Evolutionary conservation across 2,113 vertebrate genomes (phyloP), one percentile per base, ranked within the genome.

Genomic region (Corythornis cristatus): DNA sequence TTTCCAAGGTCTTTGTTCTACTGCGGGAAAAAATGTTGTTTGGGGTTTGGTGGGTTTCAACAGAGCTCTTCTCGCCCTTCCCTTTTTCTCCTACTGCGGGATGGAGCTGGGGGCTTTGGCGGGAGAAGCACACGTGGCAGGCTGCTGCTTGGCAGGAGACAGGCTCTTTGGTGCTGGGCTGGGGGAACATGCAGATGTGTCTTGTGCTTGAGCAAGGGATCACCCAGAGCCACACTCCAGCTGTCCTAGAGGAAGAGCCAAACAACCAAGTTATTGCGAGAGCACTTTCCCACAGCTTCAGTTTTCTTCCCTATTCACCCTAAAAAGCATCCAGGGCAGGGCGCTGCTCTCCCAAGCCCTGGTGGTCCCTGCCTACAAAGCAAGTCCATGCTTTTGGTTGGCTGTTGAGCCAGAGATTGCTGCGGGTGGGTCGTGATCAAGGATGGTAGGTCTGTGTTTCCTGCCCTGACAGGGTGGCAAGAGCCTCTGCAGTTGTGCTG

Each of bases 351-450:
- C 60, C 74, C 53, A 60, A 43, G 61, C 58, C 20, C 31, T 2
- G 1, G 11, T 46, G 43, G 43, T 62, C 62, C 28, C 57, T 67
- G 42, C n/a, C 58, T 70, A 40, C 40, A 29, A 46, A 46, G 17
- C 2, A 8, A 18, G 16, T 48, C 58, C 0, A 0, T 71, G 29
- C 10, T 78, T 14, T 40, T 0, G 0, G 7, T 48, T 1, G 1
- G 6, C 37, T 70, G 45, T 76, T 0, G 0, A 79, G 35, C 18
- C 0, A 0, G 28, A 53, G 45, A 45, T 68, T 70, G 45, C 54
- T 33, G 4, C 2, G 2, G 31, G 4, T 64, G 18, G 20, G 15
- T 58, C 8, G 0, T 28, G 40, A 8, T 35, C 0, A 0, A 48
- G 79, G 40, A 19, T 1, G 1, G 19, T 40, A 68, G 67, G 28